Conservation (phyloP, 2,888 invertebrate species). For the Drosophila mayaguana region DNA sequence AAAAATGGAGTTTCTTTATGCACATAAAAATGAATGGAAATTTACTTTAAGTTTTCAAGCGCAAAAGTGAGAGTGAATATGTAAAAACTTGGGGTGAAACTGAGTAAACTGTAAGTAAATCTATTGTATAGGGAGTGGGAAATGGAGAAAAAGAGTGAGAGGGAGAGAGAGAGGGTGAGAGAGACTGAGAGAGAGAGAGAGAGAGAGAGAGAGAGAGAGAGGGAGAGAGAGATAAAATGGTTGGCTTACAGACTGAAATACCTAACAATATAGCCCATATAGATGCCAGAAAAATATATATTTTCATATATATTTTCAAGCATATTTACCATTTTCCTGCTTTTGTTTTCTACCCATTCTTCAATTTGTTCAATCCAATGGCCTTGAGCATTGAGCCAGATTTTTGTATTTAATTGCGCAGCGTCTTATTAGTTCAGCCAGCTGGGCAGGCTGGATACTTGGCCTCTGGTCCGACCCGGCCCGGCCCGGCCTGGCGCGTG, state of each 20-base stretch:
- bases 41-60: neutral
- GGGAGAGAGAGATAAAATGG: neutral
- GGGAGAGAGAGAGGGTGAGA: no score
- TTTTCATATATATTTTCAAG: neutral
- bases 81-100: neutral
- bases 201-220: no score
- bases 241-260: no score
- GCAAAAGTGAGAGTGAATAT: neutral
- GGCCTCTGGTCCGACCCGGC: conserved; percentile 9
- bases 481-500: conserved; percentile 15
- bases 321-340: neutral
- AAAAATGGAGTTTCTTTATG: neutral
- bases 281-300: no score
- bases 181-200: no score
- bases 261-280: no score
- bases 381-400: conserved; percentile 23
- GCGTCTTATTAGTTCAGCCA: conserved; percentile 57
- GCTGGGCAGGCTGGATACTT: conserved; percentile 29
- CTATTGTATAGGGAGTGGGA: no score
- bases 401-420: conserved; percentile 65
- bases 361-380: conserved; percentile 2
- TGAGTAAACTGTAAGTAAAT: no score
- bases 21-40: neutral
- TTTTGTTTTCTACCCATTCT: neutral
- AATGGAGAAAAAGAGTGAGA: no score